Conservation (phyloP, 2,888 invertebrate species). For the Tubulanus polymorphus region DNA sequence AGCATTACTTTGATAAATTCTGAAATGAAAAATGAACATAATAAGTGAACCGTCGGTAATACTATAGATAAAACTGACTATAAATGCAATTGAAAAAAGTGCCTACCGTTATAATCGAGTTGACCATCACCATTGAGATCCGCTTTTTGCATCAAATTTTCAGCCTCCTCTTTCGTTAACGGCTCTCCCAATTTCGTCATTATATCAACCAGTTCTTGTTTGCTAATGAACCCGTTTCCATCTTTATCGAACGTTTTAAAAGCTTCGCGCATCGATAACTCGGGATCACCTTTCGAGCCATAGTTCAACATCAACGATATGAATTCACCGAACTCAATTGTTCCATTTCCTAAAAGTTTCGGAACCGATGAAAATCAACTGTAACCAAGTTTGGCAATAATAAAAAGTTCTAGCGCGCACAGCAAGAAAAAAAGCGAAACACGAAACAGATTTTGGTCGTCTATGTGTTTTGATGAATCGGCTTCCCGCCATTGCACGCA, state of each 20-base stretch:
- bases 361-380: too few species aligned
- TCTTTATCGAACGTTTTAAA: slow-evolving; percentile 90
- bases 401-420: too few species aligned
- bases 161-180: slow-evolving; percentile 97
- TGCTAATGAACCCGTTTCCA: slow-evolving; percentile 98
- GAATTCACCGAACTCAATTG: not conserved
- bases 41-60: too few species aligned
- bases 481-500: too few species aligned
- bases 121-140: slow-evolving; percentile 99
- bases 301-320: not conserved
- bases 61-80: too few species aligned
- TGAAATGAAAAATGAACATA: too few species aligned
- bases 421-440: too few species aligned
- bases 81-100: too few species aligned
- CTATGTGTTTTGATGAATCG: too few species aligned
- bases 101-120: slow-evolving; percentile 92
- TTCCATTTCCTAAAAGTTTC: not conserved
- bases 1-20: too few species aligned
- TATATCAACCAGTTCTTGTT: slow-evolving; percentile 97
- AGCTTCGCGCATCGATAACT: not conserved
- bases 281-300: not conserved
- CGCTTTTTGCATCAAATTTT: slow-evolving; percentile 99
- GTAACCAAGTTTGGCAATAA: too few species aligned
- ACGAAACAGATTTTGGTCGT: too few species aligned
- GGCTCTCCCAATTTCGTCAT: slow-evolving; percentile 99